Conservation (phyloP, 2,113 vertebrate species). For the Pontoporia blainvillei region DNA sequence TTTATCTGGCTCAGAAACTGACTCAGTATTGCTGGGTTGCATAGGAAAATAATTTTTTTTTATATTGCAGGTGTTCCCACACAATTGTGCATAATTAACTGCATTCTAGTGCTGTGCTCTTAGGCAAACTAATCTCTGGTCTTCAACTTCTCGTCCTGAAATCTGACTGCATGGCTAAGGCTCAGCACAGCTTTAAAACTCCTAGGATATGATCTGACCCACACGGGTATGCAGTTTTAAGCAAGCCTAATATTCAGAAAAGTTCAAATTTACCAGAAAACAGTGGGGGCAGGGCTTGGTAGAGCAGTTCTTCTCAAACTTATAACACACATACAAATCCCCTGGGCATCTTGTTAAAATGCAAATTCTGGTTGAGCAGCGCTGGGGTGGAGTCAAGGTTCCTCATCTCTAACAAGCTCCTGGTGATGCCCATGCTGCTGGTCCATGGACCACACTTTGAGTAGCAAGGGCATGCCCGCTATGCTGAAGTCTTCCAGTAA, state of each 20-base stretch:
- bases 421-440: background rate
- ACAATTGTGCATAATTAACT: constrained; percentile 30
- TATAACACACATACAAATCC: background rate
- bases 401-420: background rate
- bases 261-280: background rate
- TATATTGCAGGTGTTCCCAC: background rate
- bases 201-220: background rate
- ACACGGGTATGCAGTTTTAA: background rate
- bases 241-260: background rate
- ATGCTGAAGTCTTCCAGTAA: background rate
- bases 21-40: background rate
- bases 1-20: constrained; percentile 24
- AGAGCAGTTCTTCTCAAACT: background rate
- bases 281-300: background rate
- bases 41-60: background rate
- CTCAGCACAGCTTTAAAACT: constrained; percentile 13
- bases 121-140: background rate
- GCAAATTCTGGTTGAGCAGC: background rate
- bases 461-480: background rate
- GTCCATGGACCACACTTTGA: background rate
- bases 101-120: background rate
- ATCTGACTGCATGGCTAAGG: background rate
- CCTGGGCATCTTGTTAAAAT: background rate
- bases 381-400: background rate
- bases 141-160: background rate